These are phyloP conservation scores for Cataglyphis cursor DNA, from an alignment of 2,888 invertebrate genomes.

Conservation along the genomic window DNA sequence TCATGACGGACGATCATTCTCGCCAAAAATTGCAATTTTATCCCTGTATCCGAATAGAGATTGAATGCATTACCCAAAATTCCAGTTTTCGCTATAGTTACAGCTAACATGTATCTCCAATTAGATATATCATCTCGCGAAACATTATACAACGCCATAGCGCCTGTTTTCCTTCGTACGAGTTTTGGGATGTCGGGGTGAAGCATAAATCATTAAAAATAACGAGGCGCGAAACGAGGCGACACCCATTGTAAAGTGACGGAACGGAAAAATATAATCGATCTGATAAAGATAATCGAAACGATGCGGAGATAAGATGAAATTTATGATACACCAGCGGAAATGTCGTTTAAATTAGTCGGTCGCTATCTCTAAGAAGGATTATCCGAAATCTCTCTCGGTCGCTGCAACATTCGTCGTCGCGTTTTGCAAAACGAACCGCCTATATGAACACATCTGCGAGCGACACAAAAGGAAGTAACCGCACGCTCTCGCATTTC, in stretches of 20 bases:
- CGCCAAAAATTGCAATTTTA: background rate
- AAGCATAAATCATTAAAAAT: slow-evolving; percentile 17
- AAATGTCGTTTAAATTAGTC: background rate
- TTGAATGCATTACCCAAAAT: background rate
- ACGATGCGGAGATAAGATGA: background rate
- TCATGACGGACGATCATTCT: background rate
- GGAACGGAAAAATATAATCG: background rate
- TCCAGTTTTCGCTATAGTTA: background rate
- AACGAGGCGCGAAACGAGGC: background rate
- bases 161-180: background rate
- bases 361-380: background rate
- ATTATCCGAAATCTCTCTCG: slow-evolving; percentile 36
- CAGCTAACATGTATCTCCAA: background rate
- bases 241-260: background rate
- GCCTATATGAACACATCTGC: slow-evolving; percentile 22
- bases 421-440: slow-evolving; percentile 11
- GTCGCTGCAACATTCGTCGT: slow-evolving; percentile 6
- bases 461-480: slow-evolving; percentile 35
- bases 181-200: background rate
- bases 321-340: background rate
- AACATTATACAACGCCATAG: background rate
- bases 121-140: slow-evolving; percentile 1
- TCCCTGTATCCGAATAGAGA: background rate
- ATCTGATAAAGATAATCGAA: slow-evolving; percentile 2
- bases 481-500: slow-evolving; percentile 26